Base-by-base conservation (phyloP, 1,140 invertebrate species). In the Aphelinus atriplicis region DNA sequence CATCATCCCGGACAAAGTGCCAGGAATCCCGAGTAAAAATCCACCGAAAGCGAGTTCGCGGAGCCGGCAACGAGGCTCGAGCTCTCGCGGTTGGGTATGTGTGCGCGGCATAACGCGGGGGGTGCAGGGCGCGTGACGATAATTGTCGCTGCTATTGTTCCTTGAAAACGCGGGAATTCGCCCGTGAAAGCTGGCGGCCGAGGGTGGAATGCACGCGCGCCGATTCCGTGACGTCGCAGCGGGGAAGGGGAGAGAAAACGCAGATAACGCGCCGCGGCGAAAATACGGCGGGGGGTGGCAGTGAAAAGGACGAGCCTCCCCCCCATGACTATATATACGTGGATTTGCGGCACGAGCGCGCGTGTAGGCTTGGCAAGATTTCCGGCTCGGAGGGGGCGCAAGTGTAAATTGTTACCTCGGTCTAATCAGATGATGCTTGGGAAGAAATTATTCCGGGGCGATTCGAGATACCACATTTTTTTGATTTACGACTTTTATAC, bases 21-120 rank as follows among this genome's bases (percentile, higher is more conserved):
- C 66, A 50, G 57, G 58, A 68, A 57, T 68, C 55, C 42, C 7
- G 57, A 51, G 61, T 70, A 61, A 70, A 61, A 60, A 61, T 70
- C 61, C 57, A 9, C 42, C 45, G 4, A 9, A 43, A 55, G 67
- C 4, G 46, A 6, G 2, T 7, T 4, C 47, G 10, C 60, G 45
- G 6, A 45, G 43, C 60, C 10, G 9, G 3, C 10, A 3, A 66
- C 66, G 45, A 1, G 3, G n/a, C 50, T 61, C 69, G 51, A 50
- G 57, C 48, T 48, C 62, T 57, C 56, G 7, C 48, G 5, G 26
- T 26, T 26, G 0, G 26, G 26, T 26, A 26, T 26, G 26, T 26
- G 26, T 26, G 26, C 26, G 26, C 26, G 26, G 26, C 26, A 26
- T 26, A 26, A 26, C 26, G 26, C 0, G 26, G 26, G 26, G 26